These are phyloP conservation scores for Brenthis hecate DNA, from an alignment of 2,888 invertebrate genomes.

Conservation along the genomic window DNA sequence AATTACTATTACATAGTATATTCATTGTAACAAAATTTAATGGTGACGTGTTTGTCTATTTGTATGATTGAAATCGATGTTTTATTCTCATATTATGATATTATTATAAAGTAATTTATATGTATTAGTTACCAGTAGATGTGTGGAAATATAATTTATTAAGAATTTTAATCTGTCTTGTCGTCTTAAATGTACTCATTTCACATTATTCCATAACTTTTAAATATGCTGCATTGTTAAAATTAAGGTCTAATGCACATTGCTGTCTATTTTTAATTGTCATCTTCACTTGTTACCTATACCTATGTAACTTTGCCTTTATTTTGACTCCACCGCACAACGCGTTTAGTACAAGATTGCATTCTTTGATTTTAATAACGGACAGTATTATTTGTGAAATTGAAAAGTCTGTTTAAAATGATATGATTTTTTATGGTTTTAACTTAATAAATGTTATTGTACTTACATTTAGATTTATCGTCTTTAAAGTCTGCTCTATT, in stretches of 20 bases:
- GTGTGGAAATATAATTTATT: not conserved
- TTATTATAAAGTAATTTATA: slow-evolving; percentile 4
- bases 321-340: not conserved
- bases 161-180: slow-evolving; percentile 12
- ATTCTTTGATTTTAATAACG: not conserved
- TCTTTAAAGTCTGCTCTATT: not conserved
- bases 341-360: too few relatives aligned
- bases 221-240: not conserved
- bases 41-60: not conserved
- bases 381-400: slow-evolving; percentile 3
- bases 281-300: not conserved
- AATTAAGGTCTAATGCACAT: slow-evolving; percentile 14
- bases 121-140: not conserved
- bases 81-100: not conserved
- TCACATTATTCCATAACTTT: slow-evolving; percentile 3
- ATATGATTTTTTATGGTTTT: too few relatives aligned
- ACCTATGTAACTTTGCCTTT: not conserved
- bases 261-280: slow-evolving; percentile 1
- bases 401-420: too few relatives aligned
- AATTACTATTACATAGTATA: not conserved
- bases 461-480: too few relatives aligned
- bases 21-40: not conserved
- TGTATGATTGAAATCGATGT: not conserved
- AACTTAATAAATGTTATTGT: too few relatives aligned
- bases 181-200: slow-evolving; percentile 3